Conservation (phyloP, 2,113 vertebrate species). For the Hippocampus zosterae region DNA sequence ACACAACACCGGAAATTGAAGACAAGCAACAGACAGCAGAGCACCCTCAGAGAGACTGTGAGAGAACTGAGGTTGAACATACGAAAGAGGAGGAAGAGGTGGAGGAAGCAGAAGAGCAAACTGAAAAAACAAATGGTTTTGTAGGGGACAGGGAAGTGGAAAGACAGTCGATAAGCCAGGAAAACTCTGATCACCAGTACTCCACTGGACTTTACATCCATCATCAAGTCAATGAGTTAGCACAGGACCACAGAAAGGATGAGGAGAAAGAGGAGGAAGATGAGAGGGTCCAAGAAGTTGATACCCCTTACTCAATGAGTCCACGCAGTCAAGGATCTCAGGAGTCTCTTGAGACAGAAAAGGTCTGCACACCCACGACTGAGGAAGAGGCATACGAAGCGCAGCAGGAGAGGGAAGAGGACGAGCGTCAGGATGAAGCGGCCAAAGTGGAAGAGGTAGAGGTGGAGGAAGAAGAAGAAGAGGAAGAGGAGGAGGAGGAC, state of each 20-base stretch:
- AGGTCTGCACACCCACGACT: slow-evolving; percentile 41
- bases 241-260: slow-evolving; percentile 60
- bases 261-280: slow-evolving; percentile 50
- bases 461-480: slow-evolving; percentile 70
- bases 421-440: slow-evolving; percentile 34
- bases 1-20: slow-evolving; percentile 34
- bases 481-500: slow-evolving; percentile 68
- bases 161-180: slow-evolving; percentile 54
- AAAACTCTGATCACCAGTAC: slow-evolving; percentile 76
- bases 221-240: slow-evolving; percentile 62
- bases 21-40: slow-evolving; percentile 41
- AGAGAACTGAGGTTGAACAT: not conserved
- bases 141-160: slow-evolving; percentile 45
- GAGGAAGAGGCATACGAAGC: slow-evolving; percentile 48
- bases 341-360: slow-evolving; percentile 54
- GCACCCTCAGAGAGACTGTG: not conserved
- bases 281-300: slow-evolving; percentile 40
- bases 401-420: slow-evolving; percentile 42
- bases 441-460: slow-evolving; percentile 59
- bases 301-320: slow-evolving; percentile 42
- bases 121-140: slow-evolving; percentile 36
- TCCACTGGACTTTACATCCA: slow-evolving; percentile 71
- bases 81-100: slow-evolving; percentile 37
- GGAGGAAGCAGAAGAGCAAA: slow-evolving; percentile 26
- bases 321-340: slow-evolving; percentile 63